Evolutionary conservation across 1,140 invertebrate genomes (phyloP), one percentile per base, ranked within the genome.

Genomic region (Calephelis virginiensis): DNA sequence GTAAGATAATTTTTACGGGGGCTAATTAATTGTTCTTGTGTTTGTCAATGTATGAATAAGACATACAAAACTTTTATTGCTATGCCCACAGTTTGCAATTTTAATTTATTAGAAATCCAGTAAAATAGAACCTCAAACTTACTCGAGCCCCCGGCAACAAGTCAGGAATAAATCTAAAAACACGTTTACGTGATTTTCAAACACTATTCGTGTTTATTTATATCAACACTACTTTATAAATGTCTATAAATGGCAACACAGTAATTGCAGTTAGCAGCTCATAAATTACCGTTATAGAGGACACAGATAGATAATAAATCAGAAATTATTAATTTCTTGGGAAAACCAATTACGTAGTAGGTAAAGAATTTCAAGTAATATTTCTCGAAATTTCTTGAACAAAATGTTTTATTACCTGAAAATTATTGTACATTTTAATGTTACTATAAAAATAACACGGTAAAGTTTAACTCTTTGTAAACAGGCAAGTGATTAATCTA

Each of bases 221-320:
- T 14, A 53, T 17, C 12, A 61, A 61, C 43, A 13, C 13, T 1
- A 13, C 38, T 46, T 45, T 45, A 45, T 43, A 61, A 43, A 13
- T 14, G 38, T 40, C 60, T 17, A 43, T 11, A 61, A 13, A 61
- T 17, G 60, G 60, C 60, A 14, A 61, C 60, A 46, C 60, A 46
- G 12, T 46, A 61, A 45, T 61, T 45, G 43, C 60, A 61, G 40
- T 14, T 61, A 61, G 8, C 60, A 61, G 60, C 60, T 61, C 38
- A 61, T 61, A 61, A 61, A 61, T 61, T 14, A 61, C 8, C n/a
- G n/a, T 14, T 17, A 17, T 14, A 13, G 38, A 46, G 13, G 13
- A 7, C 9, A 46, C 45, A 45, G 38, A 43, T 62, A 62, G 13
- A 14, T 43, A 11, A 62, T 62, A 45, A 62, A 46, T 62, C 43